phyloP scores from a whole-genome alignment of 1,140 invertebrate genomes.

The Macrostomum lignano region DNA sequence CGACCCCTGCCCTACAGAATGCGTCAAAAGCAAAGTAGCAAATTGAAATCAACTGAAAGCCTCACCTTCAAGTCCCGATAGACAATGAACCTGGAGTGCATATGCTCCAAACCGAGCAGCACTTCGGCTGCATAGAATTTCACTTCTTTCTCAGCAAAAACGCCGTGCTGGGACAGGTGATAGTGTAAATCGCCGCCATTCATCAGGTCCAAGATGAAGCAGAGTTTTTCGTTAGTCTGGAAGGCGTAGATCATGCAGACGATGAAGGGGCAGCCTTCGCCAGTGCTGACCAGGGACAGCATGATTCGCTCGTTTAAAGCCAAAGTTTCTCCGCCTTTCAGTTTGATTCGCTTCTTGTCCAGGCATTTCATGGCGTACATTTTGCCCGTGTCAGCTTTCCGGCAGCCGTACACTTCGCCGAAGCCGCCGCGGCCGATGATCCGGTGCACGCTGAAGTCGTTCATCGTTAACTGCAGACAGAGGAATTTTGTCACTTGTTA shows the following conservation, averaged over 20 bases:
- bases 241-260: slow-evolving; percentile 99
- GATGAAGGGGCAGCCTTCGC: slow-evolving; percentile 95
- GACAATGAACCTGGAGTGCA: slow-evolving; percentile 91
- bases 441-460: slow-evolving; percentile 97
- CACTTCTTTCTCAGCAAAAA: slow-evolving; percentile 93
- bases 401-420: slow-evolving; percentile 94
- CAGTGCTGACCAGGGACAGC: slow-evolving; percentile 89
- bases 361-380: slow-evolving; percentile 99
- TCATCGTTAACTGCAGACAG: slow-evolving; percentile 68
- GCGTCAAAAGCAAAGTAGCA: no score
- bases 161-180: slow-evolving; percentile 92
- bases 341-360: slow-evolving; percentile 97
- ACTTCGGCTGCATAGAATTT: slow-evolving; percentile 94
- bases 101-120: slow-evolving; percentile 77
- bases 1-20: no score
- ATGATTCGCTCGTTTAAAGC: slow-evolving; percentile 96
- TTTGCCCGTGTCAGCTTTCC: slow-evolving; percentile 97
- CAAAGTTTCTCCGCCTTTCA: slow-evolving; percentile 97
- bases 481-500: no score
- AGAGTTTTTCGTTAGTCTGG: slow-evolving; percentile 86
- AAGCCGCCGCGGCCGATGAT: slow-evolving; percentile 96
- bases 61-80: slow-evolving; percentile 66
- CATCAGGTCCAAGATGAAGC: slow-evolving; percentile 97
- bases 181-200: slow-evolving; percentile 99
- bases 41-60: no score